Conservation (phyloP, 2,113 vertebrate genomes). For the Heterotis niloticus region DNA sequence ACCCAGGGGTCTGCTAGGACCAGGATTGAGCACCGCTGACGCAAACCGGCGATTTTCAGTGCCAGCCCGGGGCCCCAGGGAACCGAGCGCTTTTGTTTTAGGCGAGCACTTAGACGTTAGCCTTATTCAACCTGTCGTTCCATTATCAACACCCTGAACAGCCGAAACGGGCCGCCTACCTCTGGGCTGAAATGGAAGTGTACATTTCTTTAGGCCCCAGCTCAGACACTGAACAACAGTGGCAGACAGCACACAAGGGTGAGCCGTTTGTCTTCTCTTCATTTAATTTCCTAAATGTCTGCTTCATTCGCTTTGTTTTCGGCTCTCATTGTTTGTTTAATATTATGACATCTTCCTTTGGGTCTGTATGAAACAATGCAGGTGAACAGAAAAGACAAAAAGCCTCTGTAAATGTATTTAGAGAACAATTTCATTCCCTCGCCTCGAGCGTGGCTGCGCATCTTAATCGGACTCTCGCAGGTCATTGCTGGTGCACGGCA, state of each 20-base stretch:
- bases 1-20: too few relatives aligned
- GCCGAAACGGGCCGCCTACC: too few relatives aligned
- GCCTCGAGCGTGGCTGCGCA: not conserved
- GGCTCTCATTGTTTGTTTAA: conserved; percentile 7
- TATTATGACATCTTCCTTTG: conserved; percentile 11
- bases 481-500: not conserved
- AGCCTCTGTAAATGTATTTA: not conserved
- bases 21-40: too few relatives aligned
- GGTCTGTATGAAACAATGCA: conserved; percentile 3
- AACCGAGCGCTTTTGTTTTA: too few relatives aligned
- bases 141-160: too few relatives aligned
- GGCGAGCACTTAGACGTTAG: too few relatives aligned
- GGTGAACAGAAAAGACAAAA: conserved; percentile 2
- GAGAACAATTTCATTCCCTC: conserved; percentile 2
- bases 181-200: too few relatives aligned
- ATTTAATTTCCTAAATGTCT: conserved; percentile 18
- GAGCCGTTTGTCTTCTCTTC: conserved; percentile 15
- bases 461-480: not conserved
- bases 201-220: too few relatives aligned
- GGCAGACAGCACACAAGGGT: not conserved
- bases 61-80: too few relatives aligned
- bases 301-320: conserved; percentile 3
- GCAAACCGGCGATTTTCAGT: too few relatives aligned
- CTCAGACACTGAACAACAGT: too few relatives aligned
- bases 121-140: too few relatives aligned